Base-by-base conservation (phyloP, 2,888 invertebrate species). In the Nomada lathburiana region DNA sequence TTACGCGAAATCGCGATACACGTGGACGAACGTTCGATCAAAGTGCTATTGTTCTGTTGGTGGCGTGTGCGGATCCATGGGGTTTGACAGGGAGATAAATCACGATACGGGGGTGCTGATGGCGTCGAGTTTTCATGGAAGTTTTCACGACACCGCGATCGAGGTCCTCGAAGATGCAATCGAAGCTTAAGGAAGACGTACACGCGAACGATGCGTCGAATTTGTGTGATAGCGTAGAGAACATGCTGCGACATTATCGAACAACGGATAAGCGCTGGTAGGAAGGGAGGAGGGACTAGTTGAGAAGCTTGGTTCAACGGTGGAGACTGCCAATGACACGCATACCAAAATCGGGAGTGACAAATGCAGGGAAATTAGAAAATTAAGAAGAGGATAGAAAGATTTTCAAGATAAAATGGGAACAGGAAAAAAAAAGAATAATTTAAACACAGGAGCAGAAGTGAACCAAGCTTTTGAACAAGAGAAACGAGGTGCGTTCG, bases 81-180 rank as follows among this genome's bases (percentile, higher is more conserved):
- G 36, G 29, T n/a, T 47, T 26, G 26, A 18, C 53, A 20, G n/a
- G 11, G 10, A 44, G 11, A 20, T n/a, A 1, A 47, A 23, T 16
- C 52, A 4, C 2, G 42, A 44, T 11, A 9, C 9, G 7, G 62
- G 50, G 20, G 16, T 52, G 76, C 16, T 63, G 23, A 11, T 44
- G 36, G 82, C 82, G 82, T 85, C 87, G 79, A 83, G 65, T 71
- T 86, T 75, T 81, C 76, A 23, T 63, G 65, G 29, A 53, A 63
- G 50, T 74, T 73, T 69, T 20, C 26, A n/a, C 36, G 68, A 36
- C 13, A 42, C 7, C 13, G 36, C 26, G 36, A 44, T 23, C 36
- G 23, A 36, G 18, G 20, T 26, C 20, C 36, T 60, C 57, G 44
- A 57, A 18, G 57, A 57, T 10, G 0, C 9, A 2, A 20, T n/a